Percentiles rank a stretch among this genome's conserved stretches.
These are phyloP conservation scores for Pimpla rufipes DNA, from an alignment of 2,888 invertebrate species.

Conservation along the genomic window DNA sequence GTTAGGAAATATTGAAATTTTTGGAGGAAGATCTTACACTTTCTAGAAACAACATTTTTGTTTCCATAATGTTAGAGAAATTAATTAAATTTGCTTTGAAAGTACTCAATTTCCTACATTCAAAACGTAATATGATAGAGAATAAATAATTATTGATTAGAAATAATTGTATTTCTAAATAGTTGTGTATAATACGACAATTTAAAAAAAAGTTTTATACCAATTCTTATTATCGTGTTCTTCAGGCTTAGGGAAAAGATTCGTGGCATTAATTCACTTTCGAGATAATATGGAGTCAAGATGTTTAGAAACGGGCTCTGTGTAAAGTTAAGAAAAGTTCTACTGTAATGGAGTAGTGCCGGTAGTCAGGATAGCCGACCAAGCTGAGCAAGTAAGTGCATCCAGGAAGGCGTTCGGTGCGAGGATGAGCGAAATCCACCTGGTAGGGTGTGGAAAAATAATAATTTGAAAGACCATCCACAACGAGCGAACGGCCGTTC, in stretches of 20 bases:
- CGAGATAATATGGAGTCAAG: not conserved
- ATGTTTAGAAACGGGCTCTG: not conserved
- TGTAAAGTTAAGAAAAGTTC: slow-evolving; percentile 4
- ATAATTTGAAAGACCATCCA: slow-evolving; percentile 36
- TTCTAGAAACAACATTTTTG: too few relatives aligned
- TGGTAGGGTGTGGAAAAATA: slow-evolving; percentile 54
- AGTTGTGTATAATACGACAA: too few relatives aligned
- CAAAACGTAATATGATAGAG: too few relatives aligned
- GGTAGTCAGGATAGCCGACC: slow-evolving; percentile 37
- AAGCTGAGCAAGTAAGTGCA: slow-evolving; percentile 35
- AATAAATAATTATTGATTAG: too few relatives aligned
- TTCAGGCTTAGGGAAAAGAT: not conserved
- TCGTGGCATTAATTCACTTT: not conserved
- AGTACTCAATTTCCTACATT: too few relatives aligned
- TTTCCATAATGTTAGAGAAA: too few relatives aligned
- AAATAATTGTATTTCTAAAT: too few relatives aligned
- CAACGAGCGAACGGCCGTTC: slow-evolving; percentile 28
- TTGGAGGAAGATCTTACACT: too few relatives aligned
- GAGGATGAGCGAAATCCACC: slow-evolving; percentile 33
- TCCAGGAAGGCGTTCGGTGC: not conserved
- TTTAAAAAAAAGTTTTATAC: not conserved
- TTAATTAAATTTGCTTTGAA: too few relatives aligned
- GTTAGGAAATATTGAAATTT: too few relatives aligned
- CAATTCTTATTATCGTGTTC: not conserved
- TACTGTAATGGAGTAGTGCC: slow-evolving; percentile 23